These are phyloP conservation scores for Stenodema calcarata DNA, from an alignment of 2,888 invertebrate genomes.

Conservation along the genomic window DNA sequence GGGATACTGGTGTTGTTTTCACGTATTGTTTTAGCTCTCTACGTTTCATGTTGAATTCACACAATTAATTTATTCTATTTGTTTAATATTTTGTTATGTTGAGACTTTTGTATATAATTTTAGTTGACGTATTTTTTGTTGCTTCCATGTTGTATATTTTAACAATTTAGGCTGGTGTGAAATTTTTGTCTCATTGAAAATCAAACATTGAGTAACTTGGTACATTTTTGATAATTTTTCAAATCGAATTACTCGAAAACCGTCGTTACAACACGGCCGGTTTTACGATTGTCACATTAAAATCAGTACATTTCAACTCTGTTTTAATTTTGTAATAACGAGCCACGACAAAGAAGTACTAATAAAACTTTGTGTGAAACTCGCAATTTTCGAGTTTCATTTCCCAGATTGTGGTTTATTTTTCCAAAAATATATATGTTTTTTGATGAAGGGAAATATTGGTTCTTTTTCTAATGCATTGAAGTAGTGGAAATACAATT, in stretches of 20 bases:
- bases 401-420: slow-evolving; percentile 45
- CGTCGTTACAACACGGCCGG: no score
- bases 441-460: slow-evolving; percentile 40
- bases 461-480: slow-evolving; percentile 52
- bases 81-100: background rate
- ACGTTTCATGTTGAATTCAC: background rate
- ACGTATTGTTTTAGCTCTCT: background rate
- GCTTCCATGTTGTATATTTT: background rate
- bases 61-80: background rate
- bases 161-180: background rate
- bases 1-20: background rate
- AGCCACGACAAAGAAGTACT: slow-evolving; percentile 34
- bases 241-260: background rate
- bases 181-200: background rate
- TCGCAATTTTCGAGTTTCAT: slow-evolving; percentile 7
- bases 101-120: background rate
- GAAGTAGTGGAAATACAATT: slow-evolving; percentile 53
- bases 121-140: background rate
- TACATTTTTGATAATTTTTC: background rate
- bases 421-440: slow-evolving; percentile 50
- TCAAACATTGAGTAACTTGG: background rate
- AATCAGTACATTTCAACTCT: background rate
- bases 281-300: background rate
- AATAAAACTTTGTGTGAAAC: slow-evolving; percentile 36
- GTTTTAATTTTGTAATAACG: background rate